Base-by-base conservation (phyloP, 2,888 invertebrate species). In the Sisyra nigra region DNA sequence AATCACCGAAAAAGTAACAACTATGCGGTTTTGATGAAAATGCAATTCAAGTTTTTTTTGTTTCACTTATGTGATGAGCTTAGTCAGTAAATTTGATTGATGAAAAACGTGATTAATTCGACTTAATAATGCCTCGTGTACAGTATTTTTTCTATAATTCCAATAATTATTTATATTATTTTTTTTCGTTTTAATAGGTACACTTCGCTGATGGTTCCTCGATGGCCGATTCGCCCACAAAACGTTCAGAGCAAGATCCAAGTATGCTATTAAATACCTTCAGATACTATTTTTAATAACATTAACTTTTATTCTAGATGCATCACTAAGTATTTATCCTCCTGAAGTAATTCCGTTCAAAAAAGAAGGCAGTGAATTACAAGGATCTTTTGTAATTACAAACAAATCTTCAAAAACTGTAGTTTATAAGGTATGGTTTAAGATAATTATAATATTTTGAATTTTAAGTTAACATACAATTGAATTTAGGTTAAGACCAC, bases 401-500 rank as follows among this genome's bases (percentile, higher is more conserved):
- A 88, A 88, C 56, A 70, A 80, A 48, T 39, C 53, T 6, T 50
- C 52, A 33, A 47, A 49, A 33, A 54, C 69, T 44, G 59, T 82
- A 19, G 75, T 80, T 8, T 83, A 72, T 55, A 84, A 84, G 69
- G 82, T 80, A 33, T 33, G 31, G 31, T 30, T 8, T 30, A 30
- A 30, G 10, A 8, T 10, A 8, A 8, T 8, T 30, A 30, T 30
- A 30, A 30, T 30, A 30, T 30, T 30, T 30, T 30, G 31, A 8
- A 30, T 9, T 30, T 30, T 30, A 8, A 34, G 15, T 34, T 34
- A 14, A 17, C 5, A 37, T 37, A 11, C 1, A 15, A 11, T 45
- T 66, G 63, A 2, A 71, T 69, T 39, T 66, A 94, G 83, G 82
- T 96, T 48, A 86, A 96, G 63, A 96, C 94, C 10, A 96, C 94